Evolutionary conservation across 2,113 vertebrate genomes (phyloP), one percentile per base, ranked within the genome.

Genomic region (Hylia prasina): DNA sequence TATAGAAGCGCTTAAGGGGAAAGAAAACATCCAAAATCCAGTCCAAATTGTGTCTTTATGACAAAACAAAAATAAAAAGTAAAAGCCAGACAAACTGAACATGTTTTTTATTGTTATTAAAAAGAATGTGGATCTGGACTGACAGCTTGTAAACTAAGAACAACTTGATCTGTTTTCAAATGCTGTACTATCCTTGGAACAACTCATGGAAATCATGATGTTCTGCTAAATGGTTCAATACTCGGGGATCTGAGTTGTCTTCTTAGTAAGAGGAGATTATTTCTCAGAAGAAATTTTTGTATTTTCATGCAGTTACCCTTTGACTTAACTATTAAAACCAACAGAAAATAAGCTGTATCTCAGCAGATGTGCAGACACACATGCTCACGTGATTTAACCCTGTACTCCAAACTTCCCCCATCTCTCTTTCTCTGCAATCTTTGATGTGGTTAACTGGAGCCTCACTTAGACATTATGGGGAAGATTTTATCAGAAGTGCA

Each of bases 81-180:
- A 83, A 93, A 90, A 79, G 44, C 72, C 86, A 92, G 63, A 87
- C 58, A 68, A 92, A 86, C 64, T 53, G 92, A 96, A 53, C 94
- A 91, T 89, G 80, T 95, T 93, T 90, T 96, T 85, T 87, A 94
- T 94, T 82, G 72, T 88, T 97, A 83, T 83, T 95, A 94, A 87
- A 90, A 96, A 87, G 81, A 83, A 84, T 48, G 63, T 48, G 76
- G 47, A 84, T 96, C 71, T 88, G 89, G 68, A 85, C 84, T 82
- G 94, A 85, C 89, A 97, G 91, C 83, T 94, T 94, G 89, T 87
- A 94, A 90, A 79, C 48, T 57, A 90, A 93, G 35, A 82, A 40
- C 56, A 90, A 51, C 44, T 90, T 93, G 84, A 87, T 95, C 56
- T 84, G 76, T 92, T 96, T 96, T 90, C 89, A 95, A 96, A 64